These are phyloP conservation scores for Drosophila melanica DNA, from an alignment of 1,140 invertebrate species.

Conservation along the genomic window DNA sequence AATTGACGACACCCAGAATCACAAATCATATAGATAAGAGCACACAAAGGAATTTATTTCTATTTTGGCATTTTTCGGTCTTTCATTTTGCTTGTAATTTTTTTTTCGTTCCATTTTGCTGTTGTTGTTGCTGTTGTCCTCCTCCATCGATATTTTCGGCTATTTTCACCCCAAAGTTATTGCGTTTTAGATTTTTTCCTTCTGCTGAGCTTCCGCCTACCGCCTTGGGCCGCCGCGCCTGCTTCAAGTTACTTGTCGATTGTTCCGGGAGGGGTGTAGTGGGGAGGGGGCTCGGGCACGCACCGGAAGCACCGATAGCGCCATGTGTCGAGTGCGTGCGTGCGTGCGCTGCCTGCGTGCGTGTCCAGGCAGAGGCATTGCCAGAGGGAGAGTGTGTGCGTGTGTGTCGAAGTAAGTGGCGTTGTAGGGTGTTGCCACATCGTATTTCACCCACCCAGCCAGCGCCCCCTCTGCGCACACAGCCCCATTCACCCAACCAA, in stretches of 20 bases:
- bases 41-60: slow-evolving; percentile 83
- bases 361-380: slow-evolving; percentile 45
- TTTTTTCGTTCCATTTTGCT: slow-evolving; percentile 35
- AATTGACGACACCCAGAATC: slow-evolving; percentile 83
- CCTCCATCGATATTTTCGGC: slow-evolving; percentile 80
- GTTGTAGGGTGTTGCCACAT: slow-evolving; percentile 80
- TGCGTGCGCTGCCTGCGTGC: slow-evolving; percentile 59
- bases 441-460: slow-evolving; percentile 74
- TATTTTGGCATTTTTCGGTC: slow-evolving; percentile 74
- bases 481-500: slow-evolving; percentile 25
- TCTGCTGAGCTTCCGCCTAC: slow-evolving; percentile 44
- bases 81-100: slow-evolving; percentile 68
- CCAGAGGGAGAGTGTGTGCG: slow-evolving; percentile 18
- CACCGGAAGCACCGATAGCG: slow-evolving; percentile 79
- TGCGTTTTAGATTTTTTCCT: slow-evolving; percentile 78
- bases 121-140: slow-evolving; percentile 51
- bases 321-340: slow-evolving; percentile 80
- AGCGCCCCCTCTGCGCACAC: slow-evolving; percentile 30
- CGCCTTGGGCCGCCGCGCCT: slow-evolving; percentile 60
- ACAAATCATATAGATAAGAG: slow-evolving; percentile 84
- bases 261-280: not conserved
- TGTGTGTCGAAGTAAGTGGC: slow-evolving; percentile 58
- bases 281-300: slow-evolving; percentile 48
- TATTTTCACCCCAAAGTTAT: slow-evolving; percentile 83
- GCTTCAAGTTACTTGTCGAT: slow-evolving; percentile 20